Evolutionary conservation across 2,888 invertebrate genomes (phyloP), one percentile per base, ranked within the genome.

Genomic region (Saturnia pavonia): DNA sequence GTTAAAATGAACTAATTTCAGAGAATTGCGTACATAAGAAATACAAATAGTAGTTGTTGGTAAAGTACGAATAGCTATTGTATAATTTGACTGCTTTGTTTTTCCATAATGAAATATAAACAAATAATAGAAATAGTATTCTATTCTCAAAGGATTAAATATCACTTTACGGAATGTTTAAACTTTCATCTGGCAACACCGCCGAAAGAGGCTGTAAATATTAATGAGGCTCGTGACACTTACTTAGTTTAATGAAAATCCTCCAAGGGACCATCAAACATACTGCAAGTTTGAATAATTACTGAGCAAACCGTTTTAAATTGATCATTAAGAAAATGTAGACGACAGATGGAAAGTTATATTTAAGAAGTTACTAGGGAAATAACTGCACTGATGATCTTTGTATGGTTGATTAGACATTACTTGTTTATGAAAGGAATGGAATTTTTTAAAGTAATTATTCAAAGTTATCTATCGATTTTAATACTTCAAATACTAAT

Each of bases 141-240:
- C 14, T 70, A 70, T 67, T 22, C 7, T 9, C 1, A 16, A 25
- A 40, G 54, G 8, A 12, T 65, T 25, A 70, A 70, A 51, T 67
- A 9, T 51, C 42, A 67, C 22, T 67, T 67, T 70, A 22, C 9
- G 51, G 40, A 27, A 22, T 45, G 34, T 25, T 19, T 48, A 51
- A 60, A 60, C 25, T 66, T 72, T 69, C 65, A 69, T 57, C 63
- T 69, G 69, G 71, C 68, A 72, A 72, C 72, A 74, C 69, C 73
- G 74, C 69, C 72, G 70, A 74, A 74, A 73, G 74, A 69, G 69
- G 71, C 72, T 71, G 68, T 75, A 74, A 76, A 80, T 80, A 78
- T 78, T 77, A 81, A 81, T 82, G 79, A 81, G 75, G 72, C 77
- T 73, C 74, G 79, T 79, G 79, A 79, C 75, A 76, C 76, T 72